Evolutionary conservation across 2,888 invertebrate genomes (phyloP), one percentile per base, ranked within the genome.

Genomic region (Pemphredon lugubris): DNA sequence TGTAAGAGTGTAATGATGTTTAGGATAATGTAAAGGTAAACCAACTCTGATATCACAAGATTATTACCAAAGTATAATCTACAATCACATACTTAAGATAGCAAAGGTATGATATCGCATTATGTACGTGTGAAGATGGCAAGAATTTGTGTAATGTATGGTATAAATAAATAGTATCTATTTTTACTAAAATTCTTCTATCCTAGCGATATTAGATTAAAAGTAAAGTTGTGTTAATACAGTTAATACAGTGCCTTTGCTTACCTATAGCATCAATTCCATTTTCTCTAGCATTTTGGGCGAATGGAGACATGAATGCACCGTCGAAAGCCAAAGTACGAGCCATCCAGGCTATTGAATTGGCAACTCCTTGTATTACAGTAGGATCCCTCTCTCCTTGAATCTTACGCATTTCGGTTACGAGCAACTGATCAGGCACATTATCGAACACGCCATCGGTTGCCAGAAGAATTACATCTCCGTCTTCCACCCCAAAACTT

Each of bases 401-500:
- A 60, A 93, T 91, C 90, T 94, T 93, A 80, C 93, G 91, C 90
- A 98, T 93, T 90, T 97, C 96, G 51, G 95, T 94, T 81, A 98
- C 92, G 85, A 99, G 93, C 88, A 98, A 93, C 78, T 95, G 94
- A 85, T 97, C 97, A 69, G 98, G 97, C 84, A 99, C 95, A 91
- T 99, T 99, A 91, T 99, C 99, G 91, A 99, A 99, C 60, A 99
- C 96, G 57, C 99, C 99, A 91, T 99, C 99, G 0, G 99, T 99
- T 20, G 98, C 99, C 58, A 98, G 93, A 37, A 98, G 92, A 85
- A 98, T 96, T 55, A 97, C 96, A 90, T 98, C 98, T 53, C 98
- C 98, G 87, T 97, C 96, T 90, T 96, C 95, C 3, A 96, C 97
- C 1, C 94, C 93, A 90, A 98, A 97, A 88, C 96, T 95, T 18